Evolutionary conservation across 2,797 vertebrate species (phyloP), one percentile per base, ranked within the genome.

Genomic region (Erithacus rubecula): DNA sequence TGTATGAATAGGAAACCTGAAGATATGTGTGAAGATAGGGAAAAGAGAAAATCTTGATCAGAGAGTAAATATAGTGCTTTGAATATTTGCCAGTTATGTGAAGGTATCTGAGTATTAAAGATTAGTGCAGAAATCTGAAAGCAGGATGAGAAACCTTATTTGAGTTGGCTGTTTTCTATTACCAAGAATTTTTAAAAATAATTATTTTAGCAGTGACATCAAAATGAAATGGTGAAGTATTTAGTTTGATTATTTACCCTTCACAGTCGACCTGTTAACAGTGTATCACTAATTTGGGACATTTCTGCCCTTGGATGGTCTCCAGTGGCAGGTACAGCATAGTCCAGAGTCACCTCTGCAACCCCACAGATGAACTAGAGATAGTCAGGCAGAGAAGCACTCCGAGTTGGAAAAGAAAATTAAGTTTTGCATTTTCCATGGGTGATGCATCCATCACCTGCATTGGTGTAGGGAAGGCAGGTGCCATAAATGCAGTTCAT

Each of bases 391-490:
- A 89, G 68, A 71, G 51, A 4, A 87, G 26, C 15, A 30, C 13
- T 26, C 6, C 21, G 69, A 65, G 13, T 1, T 7, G 68, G 60
- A 37, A 90, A 84, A 53, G 27, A 60, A 76, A 83, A 34, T n/a
- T 37, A 46, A 23, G 11, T 81, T 91, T 72, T 74, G 34, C 22
- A 34, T 6, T 23, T 30, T 27, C 29, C 0, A 0, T 32, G 32
- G 41, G 17, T 81, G 7, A 4, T 15, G 16, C 19, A 26, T 89
- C 0, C 0, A 21, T 26, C 37, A 49, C 34, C 60, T 58, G 5
- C 32, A 4, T 9, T 18, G 52, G 10, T 62, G 51, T 5, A 13
- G 12, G 26, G 32, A 70, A 59, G 29, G 29, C 20, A 69, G 19
- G 37, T 51, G 14, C 39, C 27, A 32, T 26, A 70, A 53, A 76